Evolutionary conservation across 1,140 invertebrate genomes (phyloP).

Genomic region (Aphelenchoides fujianensis): DNA sequence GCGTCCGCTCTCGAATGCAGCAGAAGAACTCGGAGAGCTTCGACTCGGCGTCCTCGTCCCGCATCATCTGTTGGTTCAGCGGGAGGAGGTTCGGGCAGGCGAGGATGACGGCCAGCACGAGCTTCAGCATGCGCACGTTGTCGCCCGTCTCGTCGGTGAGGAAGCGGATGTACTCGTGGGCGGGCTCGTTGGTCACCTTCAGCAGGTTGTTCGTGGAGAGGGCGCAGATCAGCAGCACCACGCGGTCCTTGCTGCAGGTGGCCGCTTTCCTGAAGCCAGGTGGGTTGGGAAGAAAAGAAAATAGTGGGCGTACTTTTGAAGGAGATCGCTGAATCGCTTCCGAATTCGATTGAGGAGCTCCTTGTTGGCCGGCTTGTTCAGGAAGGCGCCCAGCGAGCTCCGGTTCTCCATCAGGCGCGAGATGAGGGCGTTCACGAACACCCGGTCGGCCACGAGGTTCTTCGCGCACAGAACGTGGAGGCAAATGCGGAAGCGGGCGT

Average conservation of each 20-base stretch:
- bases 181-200: conserved; percentile 28
- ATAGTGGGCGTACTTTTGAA: conserved; percentile 25
- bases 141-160: conserved; percentile 21
- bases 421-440: conserved; percentile 27
- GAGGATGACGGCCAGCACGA: conserved; percentile 38
- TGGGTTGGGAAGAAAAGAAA: conserved; percentile 12
- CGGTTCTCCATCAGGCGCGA: conserved; percentile 22
- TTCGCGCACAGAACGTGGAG: conserved; percentile 9
- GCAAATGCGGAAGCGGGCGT: background rate
- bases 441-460: conserved; percentile 5
- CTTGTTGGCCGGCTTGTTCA: conserved; percentile 23
- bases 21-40: conserved; percentile 25
- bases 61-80: conserved; percentile 15
- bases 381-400: background rate
- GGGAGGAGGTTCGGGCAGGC: conserved; percentile 40
- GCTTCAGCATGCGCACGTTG: conserved; percentile 26
- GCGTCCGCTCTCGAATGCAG: conserved; percentile 20
- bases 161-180: conserved; percentile 32
- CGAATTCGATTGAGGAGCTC: conserved; percentile 17
- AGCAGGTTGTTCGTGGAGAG: conserved; percentile 29
- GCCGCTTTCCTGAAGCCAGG: conserved; percentile 3
- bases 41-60: conserved; percentile 17
- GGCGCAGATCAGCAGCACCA: conserved; percentile 35
- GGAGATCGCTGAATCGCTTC: conserved; percentile 19
- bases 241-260: conserved; percentile 17